Percentiles rank a stretch among this genome's conserved stretches.
phyloP scores from a whole-genome alignment of 2,888 invertebrate species.

The Dermolepida albohirtum region DNA sequence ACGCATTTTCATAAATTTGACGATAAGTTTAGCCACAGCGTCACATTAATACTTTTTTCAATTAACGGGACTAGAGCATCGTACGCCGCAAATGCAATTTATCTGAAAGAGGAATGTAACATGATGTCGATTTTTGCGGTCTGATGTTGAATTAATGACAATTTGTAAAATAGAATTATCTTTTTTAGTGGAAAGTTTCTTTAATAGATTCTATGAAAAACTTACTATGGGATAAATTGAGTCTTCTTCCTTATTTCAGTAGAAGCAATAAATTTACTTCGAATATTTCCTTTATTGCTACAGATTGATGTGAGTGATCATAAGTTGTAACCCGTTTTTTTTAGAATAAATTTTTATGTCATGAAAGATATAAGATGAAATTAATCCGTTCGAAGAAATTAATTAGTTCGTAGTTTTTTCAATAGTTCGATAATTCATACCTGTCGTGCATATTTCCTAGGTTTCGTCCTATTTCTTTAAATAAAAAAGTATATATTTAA shows the following conservation, averaged over 20 bases:
- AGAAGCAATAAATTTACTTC: slow-evolving; percentile 21
- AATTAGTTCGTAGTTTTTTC: too few species aligned
- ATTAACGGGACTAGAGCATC: slow-evolving; percentile 28
- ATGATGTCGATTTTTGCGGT: slow-evolving; percentile 33
- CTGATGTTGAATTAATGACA: slow-evolving; percentile 32
- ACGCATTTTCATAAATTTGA: slow-evolving; percentile 19
- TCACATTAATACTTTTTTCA: slow-evolving; percentile 25
- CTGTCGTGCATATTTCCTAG: too few species aligned
- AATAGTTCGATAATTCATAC: too few species aligned
- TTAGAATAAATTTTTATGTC: too few species aligned
- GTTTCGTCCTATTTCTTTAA: too few species aligned
- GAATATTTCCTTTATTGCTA: slow-evolving; percentile 4
- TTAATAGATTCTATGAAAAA: slow-evolving; percentile 23
- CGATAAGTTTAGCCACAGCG: slow-evolving; percentile 15
- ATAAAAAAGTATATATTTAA: too few species aligned
- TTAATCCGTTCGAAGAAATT: too few species aligned
- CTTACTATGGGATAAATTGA: slow-evolving; percentile 13
- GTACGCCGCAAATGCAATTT: slow-evolving; percentile 32
- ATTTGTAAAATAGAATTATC: slow-evolving; percentile 27
- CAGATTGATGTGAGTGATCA: too few species aligned
- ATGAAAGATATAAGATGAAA: too few species aligned
- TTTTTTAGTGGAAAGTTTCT: slow-evolving; percentile 24
- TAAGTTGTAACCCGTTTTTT: too few species aligned
- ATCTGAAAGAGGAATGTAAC: slow-evolving; percentile 24
- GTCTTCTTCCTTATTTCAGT: slow-evolving; percentile 30